These are phyloP conservation scores for Loriculus beryllinus DNA, from an alignment of 2,797 vertebrate genomes.

Conservation along the genomic window DNA sequence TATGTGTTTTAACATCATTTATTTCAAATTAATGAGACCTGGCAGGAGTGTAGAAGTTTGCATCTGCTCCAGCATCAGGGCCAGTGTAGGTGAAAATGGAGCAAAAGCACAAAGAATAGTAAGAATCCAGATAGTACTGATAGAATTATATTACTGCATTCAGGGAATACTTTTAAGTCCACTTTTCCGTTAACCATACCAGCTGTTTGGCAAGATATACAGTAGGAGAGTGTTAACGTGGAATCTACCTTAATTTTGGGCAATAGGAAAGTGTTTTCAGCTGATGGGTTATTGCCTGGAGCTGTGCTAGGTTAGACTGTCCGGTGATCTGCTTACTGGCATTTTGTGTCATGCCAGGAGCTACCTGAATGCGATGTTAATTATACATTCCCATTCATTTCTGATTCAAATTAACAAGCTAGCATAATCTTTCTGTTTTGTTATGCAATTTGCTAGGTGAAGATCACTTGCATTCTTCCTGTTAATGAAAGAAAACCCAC, in stretches of 20 bases:
- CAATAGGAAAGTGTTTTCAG: not conserved
- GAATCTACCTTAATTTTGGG: not conserved
- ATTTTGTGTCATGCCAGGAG: not conserved
- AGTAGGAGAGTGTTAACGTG: not conserved
- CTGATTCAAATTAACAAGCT: not conserved
- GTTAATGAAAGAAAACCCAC: not conserved
- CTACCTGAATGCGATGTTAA: not conserved
- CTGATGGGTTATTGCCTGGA: not conserved
- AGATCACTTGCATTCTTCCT: not conserved
- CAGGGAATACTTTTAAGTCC: not conserved
- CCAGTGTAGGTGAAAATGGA: not conserved
- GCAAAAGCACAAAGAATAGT: not conserved
- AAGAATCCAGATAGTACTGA: not conserved
- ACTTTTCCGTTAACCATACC: not conserved
- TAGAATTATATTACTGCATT: not conserved
- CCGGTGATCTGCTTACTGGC: not conserved
- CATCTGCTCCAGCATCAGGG: not conserved
- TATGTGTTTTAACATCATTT: not conserved
- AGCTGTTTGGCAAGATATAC: accelerated
- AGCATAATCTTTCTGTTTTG: not conserved
- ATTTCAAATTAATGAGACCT: conserved; percentile 11
- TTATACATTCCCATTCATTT: conserved; percentile 2
- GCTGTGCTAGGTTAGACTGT: not conserved
- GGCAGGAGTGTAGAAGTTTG: not conserved
- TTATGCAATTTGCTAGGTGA: conserved; percentile 29